These are phyloP conservation scores for Drosophila paramelanica DNA, from an alignment of 2,888 invertebrate genomes.

Conservation along the genomic window DNA sequence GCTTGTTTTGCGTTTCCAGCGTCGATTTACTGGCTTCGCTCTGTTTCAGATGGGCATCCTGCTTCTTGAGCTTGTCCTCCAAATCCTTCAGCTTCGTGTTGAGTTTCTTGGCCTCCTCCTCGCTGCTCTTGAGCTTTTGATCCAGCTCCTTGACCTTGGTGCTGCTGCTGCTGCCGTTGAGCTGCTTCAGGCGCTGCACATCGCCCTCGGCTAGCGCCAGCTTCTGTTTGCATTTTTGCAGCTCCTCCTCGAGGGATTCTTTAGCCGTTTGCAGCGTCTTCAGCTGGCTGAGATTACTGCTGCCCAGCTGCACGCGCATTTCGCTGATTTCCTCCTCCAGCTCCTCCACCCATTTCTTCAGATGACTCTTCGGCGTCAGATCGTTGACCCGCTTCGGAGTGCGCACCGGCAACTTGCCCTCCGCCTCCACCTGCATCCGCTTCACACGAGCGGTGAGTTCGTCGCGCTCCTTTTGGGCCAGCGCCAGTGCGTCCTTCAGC, in stretches of 20 bases:
- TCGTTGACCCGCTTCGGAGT: conserved; percentile 91
- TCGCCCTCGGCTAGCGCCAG: conserved; percentile 87
- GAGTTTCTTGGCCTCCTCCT: conserved; percentile 89
- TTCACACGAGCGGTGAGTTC: conserved; percentile 89
- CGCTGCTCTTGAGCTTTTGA: conserved; percentile 88
- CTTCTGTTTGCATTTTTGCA: conserved; percentile 88
- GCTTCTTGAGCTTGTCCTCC: conserved; percentile 86
- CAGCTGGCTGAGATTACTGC: conserved; percentile 84
- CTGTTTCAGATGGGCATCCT: conserved; percentile 86
- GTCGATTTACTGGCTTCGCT: conserved; percentile 85
- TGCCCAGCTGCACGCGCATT: conserved; percentile 84
- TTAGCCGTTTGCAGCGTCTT: conserved; percentile 88
- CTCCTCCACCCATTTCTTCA: conserved; percentile 93
- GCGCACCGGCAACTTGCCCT: conserved; percentile 89
- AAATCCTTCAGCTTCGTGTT: conserved; percentile 86
- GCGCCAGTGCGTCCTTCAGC: conserved; percentile 86
- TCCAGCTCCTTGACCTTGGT: conserved; percentile 88
- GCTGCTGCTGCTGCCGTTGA: conserved; percentile 84
- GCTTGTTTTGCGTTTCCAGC: conserved; percentile 85
- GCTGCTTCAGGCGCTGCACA: conserved; percentile 78
- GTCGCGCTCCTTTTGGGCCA: conserved; percentile 88
- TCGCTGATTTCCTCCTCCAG: conserved; percentile 93
- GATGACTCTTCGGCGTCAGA: conserved; percentile 84
- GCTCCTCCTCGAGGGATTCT: conserved; percentile 87
- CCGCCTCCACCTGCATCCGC: conserved; percentile 88